A percentile compares a stretch with the other conserved stretches of the same genome.
phyloP scores from a whole-genome alignment of 1,140 invertebrate genomes.

The Caenorhabditis latens region DNA sequence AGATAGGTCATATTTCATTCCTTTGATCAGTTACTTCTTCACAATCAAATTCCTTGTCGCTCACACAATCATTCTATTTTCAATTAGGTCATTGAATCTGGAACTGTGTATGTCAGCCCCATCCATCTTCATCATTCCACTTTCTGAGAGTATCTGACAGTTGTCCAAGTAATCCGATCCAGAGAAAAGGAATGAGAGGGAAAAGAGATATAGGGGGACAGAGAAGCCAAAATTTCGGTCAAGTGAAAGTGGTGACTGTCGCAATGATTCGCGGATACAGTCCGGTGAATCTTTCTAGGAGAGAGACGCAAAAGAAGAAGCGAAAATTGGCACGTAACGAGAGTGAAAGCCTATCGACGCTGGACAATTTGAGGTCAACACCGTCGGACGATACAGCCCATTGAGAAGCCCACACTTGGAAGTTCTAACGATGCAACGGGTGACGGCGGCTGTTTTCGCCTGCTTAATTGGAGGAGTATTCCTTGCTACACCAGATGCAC shows the following conservation, averaged over 20 bases:
- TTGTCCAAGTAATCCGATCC: constrained; percentile 24
- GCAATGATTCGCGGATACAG: constrained; percentile 53
- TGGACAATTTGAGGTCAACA: constrained; percentile 54
- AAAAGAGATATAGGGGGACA: constrained; percentile 3
- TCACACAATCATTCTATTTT: neutral
- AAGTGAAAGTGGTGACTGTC: constrained; percentile 50
- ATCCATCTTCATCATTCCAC: constrained; percentile 42
- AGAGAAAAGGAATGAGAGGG: neutral
- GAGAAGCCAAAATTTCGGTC: constrained; percentile 34
- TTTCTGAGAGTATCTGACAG: constrained; percentile 46
- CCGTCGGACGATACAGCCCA: constrained; percentile 42
- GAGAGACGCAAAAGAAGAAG: constrained; percentile 50
- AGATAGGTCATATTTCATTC: neutral
- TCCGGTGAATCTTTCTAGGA: constrained; percentile 7
- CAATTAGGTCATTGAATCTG: constrained; percentile 33
- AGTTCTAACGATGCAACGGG: constrained; percentile 52
- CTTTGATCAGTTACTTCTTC: neutral
- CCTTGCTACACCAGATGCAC: constrained; percentile 49
- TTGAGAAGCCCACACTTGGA: constrained; percentile 55
- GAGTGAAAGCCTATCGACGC: constrained; percentile 47
- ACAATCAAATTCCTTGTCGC: neutral
- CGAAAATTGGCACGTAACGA: constrained; percentile 56
- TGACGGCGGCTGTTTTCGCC: constrained; percentile 38
- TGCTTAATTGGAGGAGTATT: constrained; percentile 45
- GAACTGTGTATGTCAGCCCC: constrained; percentile 24